These are phyloP conservation scores for Megaceryle maxima DNA, from an alignment of 2,113 vertebrate genomes.

Conservation along the genomic window DNA sequence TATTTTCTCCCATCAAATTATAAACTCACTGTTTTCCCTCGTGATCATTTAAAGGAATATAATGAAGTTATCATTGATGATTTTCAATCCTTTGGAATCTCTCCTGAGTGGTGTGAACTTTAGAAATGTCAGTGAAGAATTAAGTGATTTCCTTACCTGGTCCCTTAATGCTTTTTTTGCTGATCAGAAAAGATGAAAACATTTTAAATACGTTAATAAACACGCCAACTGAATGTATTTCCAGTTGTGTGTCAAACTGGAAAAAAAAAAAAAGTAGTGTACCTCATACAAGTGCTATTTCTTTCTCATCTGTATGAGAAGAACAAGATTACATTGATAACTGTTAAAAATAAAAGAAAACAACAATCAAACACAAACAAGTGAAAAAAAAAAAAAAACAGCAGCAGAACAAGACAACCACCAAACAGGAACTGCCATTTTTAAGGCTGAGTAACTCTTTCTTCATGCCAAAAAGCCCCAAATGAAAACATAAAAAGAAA, in stretches of 20 bases:
- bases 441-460: not conserved
- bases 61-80: not conserved
- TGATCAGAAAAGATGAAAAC: not conserved
- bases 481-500: not conserved
- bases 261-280: not conserved
- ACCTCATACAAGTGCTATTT: not conserved
- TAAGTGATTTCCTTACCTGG: not conserved
- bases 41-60: conserved; percentile 29
- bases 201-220: not conserved
- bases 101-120: conserved; percentile 7
- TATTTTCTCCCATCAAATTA: not conserved
- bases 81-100: not conserved
- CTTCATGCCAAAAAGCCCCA: not conserved
- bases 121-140: conserved; percentile 32
- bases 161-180: not conserved
- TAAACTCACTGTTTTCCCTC: not conserved
- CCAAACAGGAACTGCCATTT: not conserved
- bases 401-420: not conserved
- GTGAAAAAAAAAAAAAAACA: not conserved
- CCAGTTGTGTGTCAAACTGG: not conserved
- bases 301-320: not conserved
- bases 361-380: not conserved
- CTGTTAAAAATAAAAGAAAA: not conserved
- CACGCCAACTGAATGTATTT: not conserved
- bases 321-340: not conserved